Percentiles rank a stretch among this genome's conserved stretches.
Conservation (phyloP, 2,113 vertebrate species). For the Okapia johnstoni region DNA sequence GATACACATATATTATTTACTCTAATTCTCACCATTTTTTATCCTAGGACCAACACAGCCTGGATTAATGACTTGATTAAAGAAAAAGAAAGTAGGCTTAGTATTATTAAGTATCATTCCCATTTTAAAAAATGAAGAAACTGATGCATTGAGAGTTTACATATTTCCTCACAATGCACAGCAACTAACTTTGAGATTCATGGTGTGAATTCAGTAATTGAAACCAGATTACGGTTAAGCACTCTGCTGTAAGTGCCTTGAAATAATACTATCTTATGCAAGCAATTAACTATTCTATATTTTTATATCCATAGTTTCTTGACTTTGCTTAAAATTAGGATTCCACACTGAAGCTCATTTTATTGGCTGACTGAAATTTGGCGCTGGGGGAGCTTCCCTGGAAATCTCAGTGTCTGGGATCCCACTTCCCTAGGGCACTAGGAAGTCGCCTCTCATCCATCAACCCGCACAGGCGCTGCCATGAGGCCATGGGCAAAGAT, state of each 20-base stretch:
- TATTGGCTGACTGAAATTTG: neutral
- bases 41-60: neutral
- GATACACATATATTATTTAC: neutral
- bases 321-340: neutral
- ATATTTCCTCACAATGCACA: neutral
- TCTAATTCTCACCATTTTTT: neutral
- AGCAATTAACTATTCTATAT: neutral
- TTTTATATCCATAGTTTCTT: neutral
- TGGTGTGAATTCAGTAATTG: neutral
- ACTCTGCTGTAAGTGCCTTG: neutral
- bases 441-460: accelerated
- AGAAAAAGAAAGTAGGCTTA: neutral
- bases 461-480: neutral
- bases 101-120: neutral
- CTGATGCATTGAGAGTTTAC: neutral
- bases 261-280: neutral
- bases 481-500: neutral
- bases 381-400: neutral
- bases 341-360: neutral
- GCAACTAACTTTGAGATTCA: neutral
- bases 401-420: neutral
- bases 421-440: neutral
- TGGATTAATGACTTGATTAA: neutral
- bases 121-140: neutral
- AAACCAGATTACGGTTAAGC: neutral